These are phyloP conservation scores for Brachypalpus laphriformis DNA, from an alignment of 2,888 invertebrate species.

Conservation along the genomic window DNA sequence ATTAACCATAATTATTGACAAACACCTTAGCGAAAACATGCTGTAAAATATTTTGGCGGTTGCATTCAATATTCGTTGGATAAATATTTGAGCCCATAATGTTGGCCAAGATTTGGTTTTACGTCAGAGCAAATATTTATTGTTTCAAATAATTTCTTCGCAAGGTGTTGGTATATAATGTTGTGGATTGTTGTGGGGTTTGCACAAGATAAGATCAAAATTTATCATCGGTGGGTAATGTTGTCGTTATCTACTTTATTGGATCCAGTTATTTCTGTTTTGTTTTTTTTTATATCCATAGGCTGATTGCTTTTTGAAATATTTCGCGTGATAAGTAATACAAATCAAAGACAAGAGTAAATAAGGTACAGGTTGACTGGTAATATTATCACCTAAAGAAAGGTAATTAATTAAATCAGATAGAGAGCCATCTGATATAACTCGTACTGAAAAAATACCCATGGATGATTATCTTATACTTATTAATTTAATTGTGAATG, in stretches of 20 bases:
- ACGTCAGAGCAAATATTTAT: slow-evolving; percentile 30
- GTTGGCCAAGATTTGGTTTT: slow-evolving; percentile 21
- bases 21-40: not conserved
- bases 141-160: not conserved
- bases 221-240: slow-evolving; percentile 19
- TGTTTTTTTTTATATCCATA: slow-evolving; percentile 17
- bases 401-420: slow-evolving; percentile 44
- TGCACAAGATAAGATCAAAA: slow-evolving; percentile 30
- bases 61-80: slow-evolving; percentile 39
- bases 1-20: slow-evolving; percentile 4
- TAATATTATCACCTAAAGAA: slow-evolving; percentile 18
- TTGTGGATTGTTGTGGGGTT: slow-evolving; percentile 6
- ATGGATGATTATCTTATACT: not conserved
- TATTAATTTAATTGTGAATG: not conserved
- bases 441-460: not conserved
- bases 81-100: slow-evolving; percentile 10
- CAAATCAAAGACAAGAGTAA: slow-evolving; percentile 34
- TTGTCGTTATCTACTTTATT: slow-evolving; percentile 45
- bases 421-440: slow-evolving; percentile 13
- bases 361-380: not conserved
- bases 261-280: slow-evolving; percentile 5
- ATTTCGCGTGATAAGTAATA: slow-evolving; percentile 22
- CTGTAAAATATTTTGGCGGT: slow-evolving; percentile 18
- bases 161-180: not conserved
- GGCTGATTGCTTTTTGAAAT: slow-evolving; percentile 38